Evolutionary conservation across 2,797 vertebrate genomes (phyloP).

Genomic region (Acomys russatus): DNA sequence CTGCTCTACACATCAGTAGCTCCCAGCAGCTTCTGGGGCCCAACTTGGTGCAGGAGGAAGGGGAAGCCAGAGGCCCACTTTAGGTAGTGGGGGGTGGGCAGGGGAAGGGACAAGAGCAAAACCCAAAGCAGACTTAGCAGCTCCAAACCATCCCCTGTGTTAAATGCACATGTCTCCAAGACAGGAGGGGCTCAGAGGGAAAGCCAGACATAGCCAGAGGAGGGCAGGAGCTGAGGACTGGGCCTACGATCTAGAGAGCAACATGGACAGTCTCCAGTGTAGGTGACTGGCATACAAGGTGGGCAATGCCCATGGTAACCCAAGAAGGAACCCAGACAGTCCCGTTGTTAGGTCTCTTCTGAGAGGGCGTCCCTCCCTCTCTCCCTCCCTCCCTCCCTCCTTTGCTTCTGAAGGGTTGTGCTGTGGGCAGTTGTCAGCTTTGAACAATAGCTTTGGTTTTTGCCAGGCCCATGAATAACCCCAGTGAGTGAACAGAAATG

Average conservation of each 20-base stretch:
- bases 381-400: too few species aligned
- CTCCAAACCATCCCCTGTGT: rapidly evolving
- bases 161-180: rapidly evolving
- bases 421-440: background rate
- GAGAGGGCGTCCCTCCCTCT: background rate
- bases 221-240: rapidly evolving
- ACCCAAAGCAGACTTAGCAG: background rate
- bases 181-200: background rate
- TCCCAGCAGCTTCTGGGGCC: background rate
- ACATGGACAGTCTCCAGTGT: rapidly evolving
- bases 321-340: background rate
- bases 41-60: background rate
- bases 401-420: background rate
- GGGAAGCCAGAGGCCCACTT: background rate
- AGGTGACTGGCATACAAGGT: background rate
- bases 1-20: background rate
- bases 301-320: background rate
- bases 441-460: slow-evolving; percentile 45
- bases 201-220: background rate
- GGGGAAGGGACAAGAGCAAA: background rate
- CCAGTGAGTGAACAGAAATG: slow-evolving; percentile 74
- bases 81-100: background rate
- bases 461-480: slow-evolving; percentile 77
- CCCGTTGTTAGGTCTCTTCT: background rate
- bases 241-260: background rate